Evolutionary conservation across 2,797 vertebrate species (phyloP).

Genomic region (Sciaenops ocellatus): DNA sequence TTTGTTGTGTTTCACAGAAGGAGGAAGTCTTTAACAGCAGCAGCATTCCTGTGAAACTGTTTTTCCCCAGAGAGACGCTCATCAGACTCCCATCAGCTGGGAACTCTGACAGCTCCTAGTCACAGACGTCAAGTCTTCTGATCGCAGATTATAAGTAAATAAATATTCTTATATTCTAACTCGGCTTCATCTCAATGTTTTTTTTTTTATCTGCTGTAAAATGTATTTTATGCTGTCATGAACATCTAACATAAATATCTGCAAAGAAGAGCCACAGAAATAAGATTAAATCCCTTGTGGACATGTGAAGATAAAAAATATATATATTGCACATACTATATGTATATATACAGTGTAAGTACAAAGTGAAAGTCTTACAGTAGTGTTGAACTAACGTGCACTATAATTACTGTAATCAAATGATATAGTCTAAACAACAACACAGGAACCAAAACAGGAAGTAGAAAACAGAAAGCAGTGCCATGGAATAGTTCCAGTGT

Average conservation of each 20-base stretch:
- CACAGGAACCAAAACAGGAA: constrained; percentile 27
- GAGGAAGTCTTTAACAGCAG: constrained; percentile 38
- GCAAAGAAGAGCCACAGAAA: no score
- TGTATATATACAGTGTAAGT: no score
- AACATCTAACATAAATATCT: no score
- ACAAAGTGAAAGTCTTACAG: no score
- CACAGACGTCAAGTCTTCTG: constrained; percentile 12
- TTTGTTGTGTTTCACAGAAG: constrained; percentile 1
- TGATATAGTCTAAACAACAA: constrained; percentile 6
- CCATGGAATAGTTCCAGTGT: not conserved
- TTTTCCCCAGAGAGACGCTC: constrained; percentile 44
- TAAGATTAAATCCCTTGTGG: no score
- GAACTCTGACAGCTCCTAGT: constrained; percentile 6
- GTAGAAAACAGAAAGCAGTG: not conserved
- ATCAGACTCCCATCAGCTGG: constrained; percentile 43
- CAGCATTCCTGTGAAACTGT: constrained; percentile 56
- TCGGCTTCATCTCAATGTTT: no score
- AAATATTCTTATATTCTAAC: not conserved
- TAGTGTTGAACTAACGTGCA: no score
- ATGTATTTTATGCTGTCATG: no score
- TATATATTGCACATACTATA: no score
- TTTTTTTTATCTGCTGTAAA: no score
- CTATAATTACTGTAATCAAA: constrained; percentile 7
- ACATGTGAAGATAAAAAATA: no score
- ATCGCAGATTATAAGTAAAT: no score